A percentile compares a stretch with the other conserved stretches of the same genome.
phyloP scores from a whole-genome alignment of 1,140 invertebrate species.

The Drosophila sechellia region DNA sequence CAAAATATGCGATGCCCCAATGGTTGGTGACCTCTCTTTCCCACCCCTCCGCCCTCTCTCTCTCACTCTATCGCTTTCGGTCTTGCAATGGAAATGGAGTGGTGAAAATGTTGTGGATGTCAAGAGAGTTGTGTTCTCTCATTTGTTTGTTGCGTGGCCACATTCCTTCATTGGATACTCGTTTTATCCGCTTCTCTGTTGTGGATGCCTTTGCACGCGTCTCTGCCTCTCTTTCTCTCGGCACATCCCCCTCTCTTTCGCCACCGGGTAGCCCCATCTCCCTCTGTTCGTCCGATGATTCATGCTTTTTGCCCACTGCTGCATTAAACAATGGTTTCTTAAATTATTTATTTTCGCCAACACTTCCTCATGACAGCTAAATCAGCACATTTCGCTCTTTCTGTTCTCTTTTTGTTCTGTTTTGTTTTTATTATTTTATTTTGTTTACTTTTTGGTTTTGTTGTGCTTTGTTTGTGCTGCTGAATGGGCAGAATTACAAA shows the following conservation, averaged over 20 bases:
- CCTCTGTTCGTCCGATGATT: constrained; percentile 56
- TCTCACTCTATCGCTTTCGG: background rate
- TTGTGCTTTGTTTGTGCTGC: constrained; percentile 9
- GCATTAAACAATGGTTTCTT: constrained; percentile 54
- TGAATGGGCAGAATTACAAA: background rate
- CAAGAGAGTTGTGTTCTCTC: constrained; percentile 15
- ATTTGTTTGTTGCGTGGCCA: constrained; percentile 36
- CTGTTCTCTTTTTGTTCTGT: constrained; percentile 3
- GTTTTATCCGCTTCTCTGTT: constrained; percentile 32
- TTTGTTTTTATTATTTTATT: constrained; percentile 41
- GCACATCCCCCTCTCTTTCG: background rate
- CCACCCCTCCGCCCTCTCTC: background rate
- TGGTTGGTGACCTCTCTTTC: constrained; percentile 22
- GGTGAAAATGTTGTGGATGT: constrained; percentile 24
- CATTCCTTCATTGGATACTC: constrained; percentile 48
- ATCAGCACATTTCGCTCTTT: constrained; percentile 21
- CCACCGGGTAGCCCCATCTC: constrained; percentile 2
- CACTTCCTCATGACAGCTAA: constrained; percentile 41
- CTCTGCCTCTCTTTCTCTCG: constrained; percentile 4
- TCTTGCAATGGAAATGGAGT: background rate
- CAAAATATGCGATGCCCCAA: constrained; percentile 64
- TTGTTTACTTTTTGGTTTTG: constrained; percentile 49
- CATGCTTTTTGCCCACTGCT: constrained; percentile 67
- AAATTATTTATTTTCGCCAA: constrained; percentile 49
- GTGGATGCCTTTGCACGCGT: constrained; percentile 60